These are phyloP conservation scores for Drosophila jambulina DNA, from an alignment of 1,140 invertebrate genomes.

Conservation along the genomic window DNA sequence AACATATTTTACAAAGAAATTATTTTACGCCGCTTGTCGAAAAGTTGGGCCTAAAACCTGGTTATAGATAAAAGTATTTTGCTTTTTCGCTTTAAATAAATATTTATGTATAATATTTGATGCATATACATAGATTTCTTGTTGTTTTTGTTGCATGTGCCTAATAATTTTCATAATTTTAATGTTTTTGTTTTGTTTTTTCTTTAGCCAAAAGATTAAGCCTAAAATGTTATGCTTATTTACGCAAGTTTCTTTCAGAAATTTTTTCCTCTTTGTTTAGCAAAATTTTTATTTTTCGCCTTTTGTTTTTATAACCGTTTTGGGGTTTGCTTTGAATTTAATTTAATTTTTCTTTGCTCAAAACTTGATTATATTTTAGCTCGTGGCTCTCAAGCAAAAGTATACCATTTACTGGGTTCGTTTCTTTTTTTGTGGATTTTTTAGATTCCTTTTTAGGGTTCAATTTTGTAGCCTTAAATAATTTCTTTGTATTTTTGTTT, in stretches of 20 bases:
- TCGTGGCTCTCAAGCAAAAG: conserved; percentile 72
- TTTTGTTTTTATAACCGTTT: conserved; percentile 71
- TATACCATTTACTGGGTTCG: conserved; percentile 65
- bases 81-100: conserved; percentile 63
- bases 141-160: conserved; percentile 48
- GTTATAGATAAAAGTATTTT: conserved; percentile 54
- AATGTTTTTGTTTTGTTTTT: conserved; percentile 32
- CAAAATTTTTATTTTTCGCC: conserved; percentile 41
- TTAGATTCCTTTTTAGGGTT: conserved; percentile 44
- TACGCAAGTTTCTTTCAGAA: conserved; percentile 74
- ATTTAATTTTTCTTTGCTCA: conserved; percentile 44
- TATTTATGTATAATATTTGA: conserved; percentile 59
- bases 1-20: conserved; percentile 80
- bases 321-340: conserved; percentile 58
- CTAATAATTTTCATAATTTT: conserved; percentile 63
- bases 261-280: conserved; percentile 41
- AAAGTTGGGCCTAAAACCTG: conserved; percentile 76
- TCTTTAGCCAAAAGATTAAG: conserved; percentile 79
- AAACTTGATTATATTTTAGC: conserved; percentile 7
- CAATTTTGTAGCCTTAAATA: conserved; percentile 79
- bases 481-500: conserved; percentile 80
- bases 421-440: conserved; percentile 42
- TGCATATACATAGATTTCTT: conserved; percentile 38
- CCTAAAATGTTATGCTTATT: conserved; percentile 68
- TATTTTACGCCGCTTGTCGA: conserved; percentile 77